A percentile compares a stretch with the other conserved stretches of the same genome.
These are phyloP conservation scores for Alauda arvensis DNA, from an alignment of 2,797 vertebrate species.

Conservation along the genomic window DNA sequence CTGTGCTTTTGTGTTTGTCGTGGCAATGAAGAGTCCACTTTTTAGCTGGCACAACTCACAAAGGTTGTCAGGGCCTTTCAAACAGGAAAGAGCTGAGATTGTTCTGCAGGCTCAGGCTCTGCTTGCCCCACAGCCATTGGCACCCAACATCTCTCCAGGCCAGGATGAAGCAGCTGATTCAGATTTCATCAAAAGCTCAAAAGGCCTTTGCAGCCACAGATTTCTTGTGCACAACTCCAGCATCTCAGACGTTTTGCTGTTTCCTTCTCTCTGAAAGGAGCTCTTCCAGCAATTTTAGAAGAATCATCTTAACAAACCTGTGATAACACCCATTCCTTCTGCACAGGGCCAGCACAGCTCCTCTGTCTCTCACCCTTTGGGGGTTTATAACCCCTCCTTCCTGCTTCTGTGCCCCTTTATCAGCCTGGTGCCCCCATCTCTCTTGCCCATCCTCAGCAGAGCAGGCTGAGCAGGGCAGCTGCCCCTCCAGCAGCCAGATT, in stretches of 20 bases:
- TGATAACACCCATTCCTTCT: not conserved
- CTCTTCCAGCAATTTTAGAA: not conserved
- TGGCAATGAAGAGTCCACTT: not conserved
- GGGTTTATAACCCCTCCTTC: not conserved
- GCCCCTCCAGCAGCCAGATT: constrained; percentile 14
- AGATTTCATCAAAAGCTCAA: not conserved
- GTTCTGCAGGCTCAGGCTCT: not conserved
- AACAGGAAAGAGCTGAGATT: not conserved
- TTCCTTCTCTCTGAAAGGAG: not conserved
- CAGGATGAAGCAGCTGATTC: not conserved
- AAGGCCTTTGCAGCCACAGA: not conserved
- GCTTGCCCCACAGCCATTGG: not conserved
- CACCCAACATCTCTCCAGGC: not conserved
- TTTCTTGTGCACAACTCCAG: not conserved
- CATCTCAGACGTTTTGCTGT: not conserved
- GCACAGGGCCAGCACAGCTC: not conserved
- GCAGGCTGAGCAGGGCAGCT: not conserved
- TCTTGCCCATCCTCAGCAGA: not conserved
- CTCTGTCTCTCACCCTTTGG: not conserved
- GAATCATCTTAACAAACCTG: not conserved
- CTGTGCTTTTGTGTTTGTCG: not conserved
- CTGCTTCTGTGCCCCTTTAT: not conserved
- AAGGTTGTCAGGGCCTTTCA: not conserved
- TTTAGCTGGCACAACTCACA: not conserved
- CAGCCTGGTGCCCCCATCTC: not conserved